Evolutionary conservation across 2,797 vertebrate genomes (phyloP).

Genomic region (Gallinago solitaria): DNA sequence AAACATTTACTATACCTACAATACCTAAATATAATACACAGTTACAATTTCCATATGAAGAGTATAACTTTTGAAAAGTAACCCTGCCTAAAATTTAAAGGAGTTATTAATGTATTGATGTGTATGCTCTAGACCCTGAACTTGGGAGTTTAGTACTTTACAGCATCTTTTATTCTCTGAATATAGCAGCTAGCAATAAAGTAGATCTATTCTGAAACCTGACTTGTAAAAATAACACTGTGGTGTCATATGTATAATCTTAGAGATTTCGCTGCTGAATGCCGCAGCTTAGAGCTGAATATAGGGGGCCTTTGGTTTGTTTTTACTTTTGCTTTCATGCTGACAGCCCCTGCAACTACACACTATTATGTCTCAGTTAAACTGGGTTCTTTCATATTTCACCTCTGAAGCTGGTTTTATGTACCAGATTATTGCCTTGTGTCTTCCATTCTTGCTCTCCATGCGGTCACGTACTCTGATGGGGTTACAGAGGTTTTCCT

Average conservation of each 20-base stretch:
- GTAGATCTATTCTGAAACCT: background rate
- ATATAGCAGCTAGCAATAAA: background rate
- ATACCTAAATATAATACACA: background rate
- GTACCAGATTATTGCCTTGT: background rate
- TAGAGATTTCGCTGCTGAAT: background rate
- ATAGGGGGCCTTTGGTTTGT: background rate
- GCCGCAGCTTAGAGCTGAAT: background rate
- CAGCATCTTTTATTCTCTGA: background rate
- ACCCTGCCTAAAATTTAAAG: background rate
- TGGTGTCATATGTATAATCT: background rate
- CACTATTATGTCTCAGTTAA: background rate
- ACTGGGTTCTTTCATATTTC: background rate
- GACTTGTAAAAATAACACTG: background rate
- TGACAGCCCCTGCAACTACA: background rate
- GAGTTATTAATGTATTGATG: background rate
- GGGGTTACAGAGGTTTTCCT: background rate
- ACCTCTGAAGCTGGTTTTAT: background rate
- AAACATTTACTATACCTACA: background rate
- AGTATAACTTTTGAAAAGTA: background rate
- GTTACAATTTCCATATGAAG: background rate
- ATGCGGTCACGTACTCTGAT: fast-evolving
- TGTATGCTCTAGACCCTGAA: background rate
- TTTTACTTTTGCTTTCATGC: background rate
- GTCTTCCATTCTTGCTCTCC: background rate
- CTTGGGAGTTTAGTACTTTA: background rate